Evolutionary conservation across 1,140 invertebrate species (phyloP).

Genomic region (Callitettix versicolor): DNA sequence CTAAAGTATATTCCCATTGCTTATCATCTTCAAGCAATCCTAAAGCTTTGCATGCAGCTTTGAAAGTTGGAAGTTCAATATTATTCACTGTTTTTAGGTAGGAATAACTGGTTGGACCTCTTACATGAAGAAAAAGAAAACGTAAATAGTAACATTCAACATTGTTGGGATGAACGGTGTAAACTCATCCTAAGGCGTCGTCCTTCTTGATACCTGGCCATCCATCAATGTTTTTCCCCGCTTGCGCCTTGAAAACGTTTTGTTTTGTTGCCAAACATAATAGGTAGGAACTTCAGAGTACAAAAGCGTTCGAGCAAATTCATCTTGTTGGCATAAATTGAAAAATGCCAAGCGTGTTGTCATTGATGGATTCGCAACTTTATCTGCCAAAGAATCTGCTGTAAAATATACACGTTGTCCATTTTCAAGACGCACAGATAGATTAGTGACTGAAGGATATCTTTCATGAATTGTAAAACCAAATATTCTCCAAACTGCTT

Average conservation of each 20-base stretch:
- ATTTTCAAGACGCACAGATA: slow-evolving; percentile 31
- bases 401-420: slow-evolving; percentile 26
- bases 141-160: background rate
- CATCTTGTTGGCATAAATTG: slow-evolving; percentile 3
- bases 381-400: slow-evolving; percentile 10
- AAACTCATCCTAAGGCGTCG: background rate
- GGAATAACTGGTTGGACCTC: background rate
- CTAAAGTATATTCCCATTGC: no score
- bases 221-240: background rate
- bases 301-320: slow-evolving; percentile 1
- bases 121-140: background rate
- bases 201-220: background rate
- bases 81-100: no score
- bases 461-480: slow-evolving; percentile 31
- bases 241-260: background rate
- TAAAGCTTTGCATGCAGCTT: no score
- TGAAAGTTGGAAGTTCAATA: no score
- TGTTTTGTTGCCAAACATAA: slow-evolving; percentile 14
- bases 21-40: no score
- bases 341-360: slow-evolving; percentile 9
- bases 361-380: background rate
- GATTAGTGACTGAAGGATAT: slow-evolving; percentile 29
- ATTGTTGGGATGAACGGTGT: background rate
- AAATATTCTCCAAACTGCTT: slow-evolving; percentile 35
- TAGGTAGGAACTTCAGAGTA: slow-evolving; percentile 21